Evolutionary conservation across 2,888 invertebrate species (phyloP), one percentile per base, ranked within the genome.

Genomic region (Agonopterix arenella): DNA sequence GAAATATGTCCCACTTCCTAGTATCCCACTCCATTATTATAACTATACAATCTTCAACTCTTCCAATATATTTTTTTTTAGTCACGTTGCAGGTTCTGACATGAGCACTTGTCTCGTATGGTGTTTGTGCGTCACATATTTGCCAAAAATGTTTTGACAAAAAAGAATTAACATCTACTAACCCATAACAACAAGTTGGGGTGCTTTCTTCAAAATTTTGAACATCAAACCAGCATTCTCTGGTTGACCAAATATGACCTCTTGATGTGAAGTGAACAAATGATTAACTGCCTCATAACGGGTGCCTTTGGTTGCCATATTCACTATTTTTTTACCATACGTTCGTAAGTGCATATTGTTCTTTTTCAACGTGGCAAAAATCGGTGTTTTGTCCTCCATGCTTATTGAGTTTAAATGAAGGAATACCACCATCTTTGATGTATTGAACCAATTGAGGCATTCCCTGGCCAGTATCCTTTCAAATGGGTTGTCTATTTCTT

Each of bases 391-490:
- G 0, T 93, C 92, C 52, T 93, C 92, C 61, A 89, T 82, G n/a
- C 75, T 84, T 42, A 95, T 93, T 0, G 95, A 91, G 80, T 95
- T 96, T 47, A 90, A 63, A 69, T 96, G 96, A 53, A 93, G 90
- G 65, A 96, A 91, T 11, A 90, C 92, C 53, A 95, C 83, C 90
- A 96, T 91, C 63, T 91, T 91, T 0, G 96, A 94, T 47, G 90
- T 90, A 47, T 92, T 90, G 61, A 96, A 92, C 92, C 93, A 92
- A 62, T 93, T 89, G 1, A 91, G 81, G 52, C 93, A 90, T 76
- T 96, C 95, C 46, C 90, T 91, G 0, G 95, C 94, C 51, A 96
- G 82, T 46, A 96, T 93, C 52, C 84, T 80, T 73, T 94, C 92
- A 68, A 94, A 95, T 0, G 94, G 94, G 74, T 94, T 94, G 16